Base-by-base conservation (phyloP, 2,113 vertebrate genomes). In the Pedionomus torquatus region DNA sequence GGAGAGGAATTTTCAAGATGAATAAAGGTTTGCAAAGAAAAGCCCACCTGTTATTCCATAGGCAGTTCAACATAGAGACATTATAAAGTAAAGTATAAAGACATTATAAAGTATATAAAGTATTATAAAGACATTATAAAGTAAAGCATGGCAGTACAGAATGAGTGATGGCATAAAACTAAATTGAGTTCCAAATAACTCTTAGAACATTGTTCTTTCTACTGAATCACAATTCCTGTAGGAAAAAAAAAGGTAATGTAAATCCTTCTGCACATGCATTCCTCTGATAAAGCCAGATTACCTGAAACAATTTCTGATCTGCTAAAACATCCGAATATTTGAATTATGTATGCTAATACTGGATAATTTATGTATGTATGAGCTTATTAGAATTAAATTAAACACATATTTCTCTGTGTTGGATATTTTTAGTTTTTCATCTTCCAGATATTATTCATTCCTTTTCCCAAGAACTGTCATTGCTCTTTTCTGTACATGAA, bases 91-190 rank as follows among this genome's bases (percentile, higher is more conserved):
- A 41, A 41, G 7, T 28, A 87, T 35, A n/a, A n/a, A 66, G 18
- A 89, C 41, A 14, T 41, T 41, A 41, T 41, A 41, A 41, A 41
- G 41, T 41, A 41, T n/a, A n/a, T n/a, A n/a, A 41, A 41, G 7
- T 28, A 87, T 35, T n/a, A 43, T 2, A 78, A 30, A 68, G 19
- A 89, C 41, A 14, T 19, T 75, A 68, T 63, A 46, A 70, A 63
- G 5, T 79, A 46, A 94, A 91, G 9, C 33, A 87, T 35, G 23
- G 25, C 41, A 87, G 13, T 75, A 85, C 16, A 43, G 64, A 78
- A 89, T 60, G 33, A 93, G 82, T 57, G 58, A 83, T 64, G 43
- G 11, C 23, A 90, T 64, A 60, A 82, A 87, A 93, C 69, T 72
- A 89, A 89, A 93, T 76, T 52, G 23, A 46, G 12, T 66, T 78